Evolutionary conservation across 2,113 vertebrate species (phyloP), one percentile per base, ranked within the genome.

Genomic region (Parotia lawesii): DNA sequence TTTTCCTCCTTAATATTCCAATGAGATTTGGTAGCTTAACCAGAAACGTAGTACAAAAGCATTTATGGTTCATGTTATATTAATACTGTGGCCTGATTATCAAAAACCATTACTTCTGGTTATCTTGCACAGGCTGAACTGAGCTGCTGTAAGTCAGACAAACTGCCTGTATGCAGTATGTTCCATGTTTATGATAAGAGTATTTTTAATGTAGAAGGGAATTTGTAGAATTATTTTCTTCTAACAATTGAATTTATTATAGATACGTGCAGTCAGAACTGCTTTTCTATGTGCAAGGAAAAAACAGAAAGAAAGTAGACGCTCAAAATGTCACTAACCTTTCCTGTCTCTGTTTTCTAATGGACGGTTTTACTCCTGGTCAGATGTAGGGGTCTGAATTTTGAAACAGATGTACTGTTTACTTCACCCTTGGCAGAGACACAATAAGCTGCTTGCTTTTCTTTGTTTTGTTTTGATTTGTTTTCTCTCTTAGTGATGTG

Each of bases 41-140:
- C 91, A 93, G 96, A 95, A 89, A 97, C 84, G 88, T 93, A 96
- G 93, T 95, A 96, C 95, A 96, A 96, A 97, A 97, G 94, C 96
- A 92, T 97, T 98, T 97, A 97, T 96, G 95, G 97, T 98, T 98
- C 97, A 98, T 98, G 97, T 98, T 98, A 97, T 98, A 98, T 98
- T 98, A 98, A 98, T 98, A 97, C 95, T 96, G 96, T 95, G 96
- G 97, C 97, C 94, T 98, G 98, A 98, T 98, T 98, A 98, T 98
- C 97, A 97, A 97, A 98, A 98, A 78, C 88, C 97, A 98, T 98
- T 98, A 97, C 96, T 98, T 97, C 97, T 98, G 96, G 97, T 98
- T 98, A 97, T 98, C 97, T 98, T 96, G 95, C 96, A 42, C 86
- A 56, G 69, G 95, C 97, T 97, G 96, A 97, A 94, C 84, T 4